These are phyloP conservation scores for Anarrhichthys ocellatus DNA, from an alignment of 2,113 vertebrate genomes.

Conservation along the genomic window DNA sequence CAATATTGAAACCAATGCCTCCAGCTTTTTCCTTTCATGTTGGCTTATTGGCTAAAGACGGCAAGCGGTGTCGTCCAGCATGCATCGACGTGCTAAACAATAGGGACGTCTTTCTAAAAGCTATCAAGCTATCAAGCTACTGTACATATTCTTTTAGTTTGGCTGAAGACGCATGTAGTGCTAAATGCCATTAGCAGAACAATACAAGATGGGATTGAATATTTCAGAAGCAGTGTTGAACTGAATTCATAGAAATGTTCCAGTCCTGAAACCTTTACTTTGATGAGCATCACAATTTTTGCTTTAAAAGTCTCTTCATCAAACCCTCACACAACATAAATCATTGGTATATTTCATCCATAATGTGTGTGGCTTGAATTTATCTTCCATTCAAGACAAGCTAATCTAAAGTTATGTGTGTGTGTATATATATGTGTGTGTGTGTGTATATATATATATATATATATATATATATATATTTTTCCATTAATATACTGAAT, in stretches of 20 bases:
- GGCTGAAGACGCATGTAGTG: constrained; percentile 47
- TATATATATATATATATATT: too few species aligned
- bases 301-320: neutral
- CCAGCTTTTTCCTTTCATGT: constrained; percentile 14
- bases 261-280: neutral
- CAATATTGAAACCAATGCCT: neutral
- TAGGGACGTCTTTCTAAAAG: neutral
- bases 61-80: neutral
- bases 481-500: too few species aligned
- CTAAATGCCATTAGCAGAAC: constrained; percentile 36
- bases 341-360: neutral
- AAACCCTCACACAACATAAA: neutral
- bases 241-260: neutral
- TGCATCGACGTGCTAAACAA: constrained; percentile 33
- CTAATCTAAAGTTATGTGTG: neutral
- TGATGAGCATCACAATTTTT: neutral
- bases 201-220: constrained; percentile 35
- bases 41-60: neutral
- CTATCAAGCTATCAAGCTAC: neutral
- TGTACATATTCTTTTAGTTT: constrained; percentile 34
- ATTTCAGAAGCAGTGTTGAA: neutral
- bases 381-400: neutral
- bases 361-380: neutral
- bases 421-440: neutral
- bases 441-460: too few species aligned